A percentile compares a stretch with the other conserved stretches of the same genome.
Evolutionary conservation across 1,140 invertebrate genomes (phyloP).

Genomic region (Euwallacea fornicatus): DNA sequence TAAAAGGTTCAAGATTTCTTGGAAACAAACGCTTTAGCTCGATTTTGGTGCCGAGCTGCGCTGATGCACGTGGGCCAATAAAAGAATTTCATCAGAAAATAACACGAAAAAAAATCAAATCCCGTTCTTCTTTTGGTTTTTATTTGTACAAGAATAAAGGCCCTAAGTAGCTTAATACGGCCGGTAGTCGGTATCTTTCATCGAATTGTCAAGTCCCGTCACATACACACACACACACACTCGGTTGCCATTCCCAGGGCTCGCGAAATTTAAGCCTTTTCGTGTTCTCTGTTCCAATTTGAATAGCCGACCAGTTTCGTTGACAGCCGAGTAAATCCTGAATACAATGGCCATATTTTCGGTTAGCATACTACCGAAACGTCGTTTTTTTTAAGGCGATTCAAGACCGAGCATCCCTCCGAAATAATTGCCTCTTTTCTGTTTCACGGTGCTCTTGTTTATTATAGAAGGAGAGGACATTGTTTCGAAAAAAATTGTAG

Average conservation of each 20-base stretch:
- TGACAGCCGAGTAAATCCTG: constrained; percentile 37
- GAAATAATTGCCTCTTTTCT: constrained; percentile 34
- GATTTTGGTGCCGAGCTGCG: too few relatives aligned
- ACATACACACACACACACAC: constrained; percentile 14
- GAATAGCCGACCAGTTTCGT: constrained; percentile 36
- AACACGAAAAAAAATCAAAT: too few relatives aligned
- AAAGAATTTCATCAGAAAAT: too few relatives aligned
- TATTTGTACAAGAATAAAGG: constrained; percentile 2
- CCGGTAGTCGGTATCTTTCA: constrained; percentile 32
- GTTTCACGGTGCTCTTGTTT: too few relatives aligned
- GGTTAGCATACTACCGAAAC: constrained; percentile 34
- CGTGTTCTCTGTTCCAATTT: constrained; percentile 38
- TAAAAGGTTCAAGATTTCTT: too few relatives aligned
- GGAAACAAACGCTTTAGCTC: too few relatives aligned
- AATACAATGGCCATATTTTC: constrained; percentile 39
- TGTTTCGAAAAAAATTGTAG: too few relatives aligned
- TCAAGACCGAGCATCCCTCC: constrained; percentile 28
- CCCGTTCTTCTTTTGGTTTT: too few relatives aligned
- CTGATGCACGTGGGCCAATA: too few relatives aligned
- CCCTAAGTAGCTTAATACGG: constrained; percentile 19
- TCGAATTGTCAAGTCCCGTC: constrained; percentile 36
- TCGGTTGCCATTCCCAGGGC: constrained; percentile 31
- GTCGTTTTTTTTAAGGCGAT: constrained; percentile 32
- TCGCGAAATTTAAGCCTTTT: constrained; percentile 38
- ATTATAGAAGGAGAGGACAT: too few relatives aligned